A percentile compares a stretch with the other conserved stretches of the same genome.
phyloP scores from a whole-genome alignment of 2,888 invertebrate species.

The Diplazon laetatorius region DNA sequence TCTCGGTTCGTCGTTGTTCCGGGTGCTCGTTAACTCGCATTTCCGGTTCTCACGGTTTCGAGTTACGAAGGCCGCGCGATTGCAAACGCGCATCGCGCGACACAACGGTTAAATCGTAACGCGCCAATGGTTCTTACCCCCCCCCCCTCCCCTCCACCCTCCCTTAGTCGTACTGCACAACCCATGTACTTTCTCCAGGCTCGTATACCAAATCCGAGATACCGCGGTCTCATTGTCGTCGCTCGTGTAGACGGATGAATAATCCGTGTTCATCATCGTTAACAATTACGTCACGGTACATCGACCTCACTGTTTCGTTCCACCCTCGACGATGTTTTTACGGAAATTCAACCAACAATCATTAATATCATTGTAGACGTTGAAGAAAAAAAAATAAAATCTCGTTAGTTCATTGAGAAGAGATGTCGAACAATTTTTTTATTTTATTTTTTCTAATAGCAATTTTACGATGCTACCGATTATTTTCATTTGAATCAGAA shows the following conservation, averaged over 20 bases:
- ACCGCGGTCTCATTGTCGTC: background rate
- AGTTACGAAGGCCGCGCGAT: slow-evolving; percentile 18
- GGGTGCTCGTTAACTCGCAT: slow-evolving; percentile 48
- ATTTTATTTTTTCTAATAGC: background rate
- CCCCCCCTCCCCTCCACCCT: background rate
- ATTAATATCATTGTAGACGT: background rate
- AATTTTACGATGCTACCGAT: too few species aligned
- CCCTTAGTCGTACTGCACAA: too few species aligned
- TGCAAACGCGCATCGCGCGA: slow-evolving; percentile 1
- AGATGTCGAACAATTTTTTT: too few species aligned
- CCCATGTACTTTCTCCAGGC: background rate
- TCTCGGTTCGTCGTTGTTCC: slow-evolving; percentile 31
- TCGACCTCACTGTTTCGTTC: slow-evolving; percentile 10
- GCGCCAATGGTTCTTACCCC: slow-evolving; percentile 30
- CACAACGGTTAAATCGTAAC: slow-evolving; percentile 47
- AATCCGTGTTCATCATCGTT: slow-evolving; percentile 21
- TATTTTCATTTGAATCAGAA: too few species aligned
- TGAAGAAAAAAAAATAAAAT: too few species aligned
- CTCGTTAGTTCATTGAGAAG: too few species aligned
- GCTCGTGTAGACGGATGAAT: slow-evolving; percentile 17
- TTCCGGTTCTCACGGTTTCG: slow-evolving; percentile 48
- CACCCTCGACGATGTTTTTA: background rate
- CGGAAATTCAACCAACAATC: slow-evolving; percentile 1
- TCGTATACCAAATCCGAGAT: slow-evolving; percentile 6
- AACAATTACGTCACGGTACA: slow-evolving; percentile 9